Conservation (phyloP, 2,888 invertebrate genomes). For the Tetragonula carbonaria region DNA sequence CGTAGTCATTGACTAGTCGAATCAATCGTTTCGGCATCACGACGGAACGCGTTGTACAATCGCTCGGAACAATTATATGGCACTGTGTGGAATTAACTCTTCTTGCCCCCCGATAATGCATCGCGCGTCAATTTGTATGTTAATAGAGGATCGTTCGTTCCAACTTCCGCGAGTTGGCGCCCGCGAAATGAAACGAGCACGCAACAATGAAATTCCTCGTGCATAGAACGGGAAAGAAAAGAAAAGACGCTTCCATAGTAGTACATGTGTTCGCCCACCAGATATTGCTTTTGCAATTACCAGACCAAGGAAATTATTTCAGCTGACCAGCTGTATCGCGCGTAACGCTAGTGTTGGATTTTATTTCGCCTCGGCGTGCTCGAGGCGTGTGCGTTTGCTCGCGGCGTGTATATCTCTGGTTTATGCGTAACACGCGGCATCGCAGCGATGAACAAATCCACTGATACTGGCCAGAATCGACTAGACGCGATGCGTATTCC, state of each 20-base stretch:
- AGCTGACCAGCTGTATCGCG: slow-evolving; percentile 9
- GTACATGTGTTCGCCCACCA: neutral
- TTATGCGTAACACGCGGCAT: slow-evolving; percentile 9
- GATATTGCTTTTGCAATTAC: slow-evolving; percentile 24
- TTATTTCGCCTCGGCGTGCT: slow-evolving; percentile 17
- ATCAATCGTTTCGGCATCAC: neutral
- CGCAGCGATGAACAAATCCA: slow-evolving; percentile 21
- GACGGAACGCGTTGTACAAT: neutral
- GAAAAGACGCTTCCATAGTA: slow-evolving; percentile 31
- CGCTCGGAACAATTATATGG: neutral
- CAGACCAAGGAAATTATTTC: slow-evolving; percentile 23
- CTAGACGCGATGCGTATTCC: slow-evolving; percentile 5
- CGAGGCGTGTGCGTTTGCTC: slow-evolving; percentile 31
- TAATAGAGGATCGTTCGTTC: slow-evolving; percentile 8
- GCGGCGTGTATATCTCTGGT: slow-evolving; percentile 1
- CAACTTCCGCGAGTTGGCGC: slow-evolving; percentile 16
- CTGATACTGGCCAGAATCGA: slow-evolving; percentile 19
- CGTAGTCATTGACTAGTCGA: neutral
- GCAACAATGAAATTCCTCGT: slow-evolving; percentile 34
- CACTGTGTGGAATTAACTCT: neutral
- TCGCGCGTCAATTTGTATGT: slow-evolving; percentile 39
- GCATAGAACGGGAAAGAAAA: slow-evolving; percentile 10
- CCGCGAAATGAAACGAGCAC: slow-evolving; percentile 30
- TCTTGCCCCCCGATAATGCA: neutral
- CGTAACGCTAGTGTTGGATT: slow-evolving; percentile 8